Evolutionary conservation across 2,797 vertebrate genomes (phyloP).

Genomic region (Petrocephalus schoutedeni): DNA sequence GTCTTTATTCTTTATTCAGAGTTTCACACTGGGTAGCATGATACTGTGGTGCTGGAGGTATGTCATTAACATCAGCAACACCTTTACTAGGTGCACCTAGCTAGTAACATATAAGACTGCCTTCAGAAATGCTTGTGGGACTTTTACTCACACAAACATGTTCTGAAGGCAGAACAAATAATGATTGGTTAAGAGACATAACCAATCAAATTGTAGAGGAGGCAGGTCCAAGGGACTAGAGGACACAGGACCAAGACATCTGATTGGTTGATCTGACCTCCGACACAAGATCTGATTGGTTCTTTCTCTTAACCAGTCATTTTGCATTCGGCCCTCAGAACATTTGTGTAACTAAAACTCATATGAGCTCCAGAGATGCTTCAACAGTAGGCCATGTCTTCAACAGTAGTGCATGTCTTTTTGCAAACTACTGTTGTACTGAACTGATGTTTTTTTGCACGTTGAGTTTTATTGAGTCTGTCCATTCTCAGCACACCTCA

Average conservation of each 20-base stretch:
- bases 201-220: too few species aligned
- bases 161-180: too few species aligned
- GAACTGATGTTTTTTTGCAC: conserved; percentile 1
- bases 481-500: background rate
- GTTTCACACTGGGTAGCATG: background rate
- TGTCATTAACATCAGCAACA: background rate
- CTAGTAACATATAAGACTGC: background rate
- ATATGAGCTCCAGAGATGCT: background rate
- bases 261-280: too few species aligned
- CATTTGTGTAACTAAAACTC: too few species aligned
- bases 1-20: background rate
- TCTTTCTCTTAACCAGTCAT: too few species aligned
- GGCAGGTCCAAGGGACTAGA: too few species aligned
- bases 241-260: too few species aligned
- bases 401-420: background rate
- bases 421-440: background rate
- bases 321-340: too few species aligned
- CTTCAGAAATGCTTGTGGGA: too few species aligned
- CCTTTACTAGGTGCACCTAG: background rate
- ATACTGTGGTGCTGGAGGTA: background rate
- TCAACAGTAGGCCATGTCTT: background rate
- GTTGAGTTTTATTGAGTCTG: background rate
- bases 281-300: too few species aligned
- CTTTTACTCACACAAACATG: too few species aligned
- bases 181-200: too few species aligned